Conservation (phyloP, 2,888 invertebrate genomes). For the Scaptomyza tumidula region DNA sequence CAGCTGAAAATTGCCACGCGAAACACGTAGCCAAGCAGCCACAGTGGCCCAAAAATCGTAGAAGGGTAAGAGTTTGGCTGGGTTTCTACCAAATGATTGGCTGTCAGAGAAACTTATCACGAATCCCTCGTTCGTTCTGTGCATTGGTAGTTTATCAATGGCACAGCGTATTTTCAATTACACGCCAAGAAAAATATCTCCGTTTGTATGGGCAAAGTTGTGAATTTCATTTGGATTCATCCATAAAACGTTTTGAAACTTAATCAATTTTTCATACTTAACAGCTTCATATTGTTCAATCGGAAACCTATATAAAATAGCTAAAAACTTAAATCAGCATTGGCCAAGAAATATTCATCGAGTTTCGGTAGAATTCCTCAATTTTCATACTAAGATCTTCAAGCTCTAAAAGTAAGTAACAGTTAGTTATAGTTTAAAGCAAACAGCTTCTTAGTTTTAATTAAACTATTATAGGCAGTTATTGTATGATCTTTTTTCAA, state of each 20-base stretch:
- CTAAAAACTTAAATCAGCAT: too few relatives aligned
- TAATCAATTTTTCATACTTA: slow-evolving; percentile 4
- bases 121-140: slow-evolving; percentile 56
- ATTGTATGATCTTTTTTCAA: too few relatives aligned
- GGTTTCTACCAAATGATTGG: slow-evolving; percentile 64
- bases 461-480: too few relatives aligned
- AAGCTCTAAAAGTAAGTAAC: too few relatives aligned
- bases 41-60: slow-evolving; percentile 11
- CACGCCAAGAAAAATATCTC: slow-evolving; percentile 38
- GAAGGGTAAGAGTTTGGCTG: neutral
- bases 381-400: too few relatives aligned
- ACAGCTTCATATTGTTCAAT: neutral
- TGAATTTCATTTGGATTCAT: slow-evolving; percentile 16
- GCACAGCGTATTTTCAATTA: slow-evolving; percentile 67
- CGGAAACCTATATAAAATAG: neutral
- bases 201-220: slow-evolving; percentile 32
- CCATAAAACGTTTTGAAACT: slow-evolving; percentile 5
- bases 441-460: too few relatives aligned
- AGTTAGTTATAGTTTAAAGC: too few relatives aligned
- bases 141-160: slow-evolving; percentile 66
- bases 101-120: slow-evolving; percentile 76
- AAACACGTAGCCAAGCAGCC: slow-evolving; percentile 69
- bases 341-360: too few relatives aligned
- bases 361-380: too few relatives aligned
- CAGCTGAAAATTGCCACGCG: slow-evolving; percentile 81